A percentile compares a stretch with the other conserved stretches of the same genome.
Evolutionary conservation across 2,797 vertebrate genomes (phyloP).

Genomic region (Lepilemur ruficaudatus): DNA sequence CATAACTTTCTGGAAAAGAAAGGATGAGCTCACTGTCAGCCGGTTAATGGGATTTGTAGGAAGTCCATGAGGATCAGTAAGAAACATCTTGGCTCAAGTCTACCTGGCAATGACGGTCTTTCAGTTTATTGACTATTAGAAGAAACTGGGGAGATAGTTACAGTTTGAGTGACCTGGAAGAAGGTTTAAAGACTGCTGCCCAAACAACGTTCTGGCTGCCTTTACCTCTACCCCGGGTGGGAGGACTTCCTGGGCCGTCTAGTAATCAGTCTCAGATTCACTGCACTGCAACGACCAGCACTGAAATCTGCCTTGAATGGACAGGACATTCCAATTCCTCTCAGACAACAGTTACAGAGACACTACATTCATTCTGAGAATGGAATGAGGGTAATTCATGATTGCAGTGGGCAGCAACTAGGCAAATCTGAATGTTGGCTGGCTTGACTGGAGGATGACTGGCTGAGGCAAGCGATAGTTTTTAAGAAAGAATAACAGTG

Average conservation of each 20-base stretch:
- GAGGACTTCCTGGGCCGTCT: background rate
- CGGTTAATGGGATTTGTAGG: background rate
- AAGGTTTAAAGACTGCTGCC: background rate
- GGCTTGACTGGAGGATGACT: background rate
- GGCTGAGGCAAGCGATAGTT: background rate
- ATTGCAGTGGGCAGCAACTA: background rate
- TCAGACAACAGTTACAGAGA: background rate
- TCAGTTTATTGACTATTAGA: too few species aligned
- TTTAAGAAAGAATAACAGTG: too few species aligned
- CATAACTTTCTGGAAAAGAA: background rate
- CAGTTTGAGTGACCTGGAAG: background rate
- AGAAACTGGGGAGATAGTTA: background rate
- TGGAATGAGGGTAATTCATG: too few species aligned
- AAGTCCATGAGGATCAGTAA: background rate
- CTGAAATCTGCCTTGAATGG: background rate
- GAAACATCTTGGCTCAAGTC: background rate
- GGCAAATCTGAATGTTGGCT: background rate
- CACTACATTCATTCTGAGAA: background rate
- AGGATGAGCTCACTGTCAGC: background rate
- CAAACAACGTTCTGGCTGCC: fast-evolving
- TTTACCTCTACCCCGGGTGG: too few species aligned
- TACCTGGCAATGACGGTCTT: background rate
- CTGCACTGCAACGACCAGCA: too few species aligned
- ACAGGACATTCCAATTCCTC: background rate
- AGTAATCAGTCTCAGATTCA: background rate